phyloP scores from a whole-genome alignment of 2,113 vertebrate genomes.

The Natator depressus region DNA sequence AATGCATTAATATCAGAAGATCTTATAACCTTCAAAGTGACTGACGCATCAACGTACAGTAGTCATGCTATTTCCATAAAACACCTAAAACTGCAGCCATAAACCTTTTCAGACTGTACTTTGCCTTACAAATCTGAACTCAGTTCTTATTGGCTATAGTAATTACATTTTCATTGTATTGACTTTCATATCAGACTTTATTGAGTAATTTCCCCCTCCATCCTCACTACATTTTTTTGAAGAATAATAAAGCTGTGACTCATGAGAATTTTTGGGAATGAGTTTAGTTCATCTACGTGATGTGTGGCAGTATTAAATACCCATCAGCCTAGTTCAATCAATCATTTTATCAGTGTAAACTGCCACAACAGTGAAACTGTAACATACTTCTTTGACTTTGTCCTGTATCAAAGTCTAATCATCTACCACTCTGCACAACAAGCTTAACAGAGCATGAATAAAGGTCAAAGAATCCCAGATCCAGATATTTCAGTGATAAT shows the following conservation, averaged over 20 bases:
- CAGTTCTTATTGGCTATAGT: background rate
- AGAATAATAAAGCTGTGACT: slow-evolving; percentile 44
- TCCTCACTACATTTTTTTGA: slow-evolving; percentile 45
- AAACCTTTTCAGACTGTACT: slow-evolving; percentile 42
- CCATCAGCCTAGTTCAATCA: background rate
- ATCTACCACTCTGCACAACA: background rate
- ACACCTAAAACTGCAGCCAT: slow-evolving; percentile 44
- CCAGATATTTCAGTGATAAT: background rate
- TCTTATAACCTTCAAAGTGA: background rate
- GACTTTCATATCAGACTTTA: slow-evolving; percentile 52
- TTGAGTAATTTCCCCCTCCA: slow-evolving; percentile 28
- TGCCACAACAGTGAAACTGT: background rate
- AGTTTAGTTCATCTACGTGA: background rate
- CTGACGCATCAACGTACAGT: slow-evolving; percentile 21
- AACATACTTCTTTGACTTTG: background rate
- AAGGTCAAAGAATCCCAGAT: slow-evolving; percentile 4
- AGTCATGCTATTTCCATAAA: slow-evolving; percentile 37
- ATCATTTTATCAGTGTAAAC: background rate
- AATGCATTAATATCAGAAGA: slow-evolving; percentile 35
- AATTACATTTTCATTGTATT: slow-evolving; percentile 49
- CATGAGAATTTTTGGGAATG: slow-evolving; percentile 15
- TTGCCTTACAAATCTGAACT: slow-evolving; percentile 47
- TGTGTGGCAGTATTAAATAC: background rate
- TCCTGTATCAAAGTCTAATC: background rate
- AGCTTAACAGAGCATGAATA: slow-evolving; percentile 20